Evolutionary conservation across 2,113 vertebrate species (phyloP).

Genomic region (Donacobius atricapilla): DNA sequence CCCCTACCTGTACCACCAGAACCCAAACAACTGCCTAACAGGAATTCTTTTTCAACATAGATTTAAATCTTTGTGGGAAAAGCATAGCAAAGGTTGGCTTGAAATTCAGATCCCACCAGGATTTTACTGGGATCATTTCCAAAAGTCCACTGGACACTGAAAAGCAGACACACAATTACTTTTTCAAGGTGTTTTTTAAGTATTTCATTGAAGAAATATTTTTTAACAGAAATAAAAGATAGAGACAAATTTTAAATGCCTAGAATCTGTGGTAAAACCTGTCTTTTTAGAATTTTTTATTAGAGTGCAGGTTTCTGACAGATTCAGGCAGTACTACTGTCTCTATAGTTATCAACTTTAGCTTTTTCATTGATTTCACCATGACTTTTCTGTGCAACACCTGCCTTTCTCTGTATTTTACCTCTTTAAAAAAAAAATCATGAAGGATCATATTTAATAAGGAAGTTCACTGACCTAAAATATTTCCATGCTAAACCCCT

Average conservation of each 20-base stretch:
- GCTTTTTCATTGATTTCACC: background rate
- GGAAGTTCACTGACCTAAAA: background rate
- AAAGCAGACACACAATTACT: background rate
- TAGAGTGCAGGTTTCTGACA: background rate
- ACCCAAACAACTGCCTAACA: background rate
- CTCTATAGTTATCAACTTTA: background rate
- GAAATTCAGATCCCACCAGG: background rate
- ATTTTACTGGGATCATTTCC: background rate
- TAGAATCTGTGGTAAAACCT: background rate
- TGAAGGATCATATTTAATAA: background rate
- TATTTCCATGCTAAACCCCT: rapidly evolving
- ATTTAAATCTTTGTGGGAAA: background rate
- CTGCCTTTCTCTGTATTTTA: background rate
- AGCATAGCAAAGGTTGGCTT: background rate
- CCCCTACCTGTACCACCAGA: background rate
- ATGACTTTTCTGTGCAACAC: background rate
- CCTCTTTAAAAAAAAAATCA: background rate
- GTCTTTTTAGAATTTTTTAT: background rate
- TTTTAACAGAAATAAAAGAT: background rate
- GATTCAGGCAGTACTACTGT: background rate
- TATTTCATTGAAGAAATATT: background rate
- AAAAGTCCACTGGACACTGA: background rate
- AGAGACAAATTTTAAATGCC: background rate
- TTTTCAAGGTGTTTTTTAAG: background rate
- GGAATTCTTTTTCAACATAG: background rate